Evolutionary conservation across 2,888 invertebrate genomes (phyloP).

Genomic region (Diplazon laetatorius): DNA sequence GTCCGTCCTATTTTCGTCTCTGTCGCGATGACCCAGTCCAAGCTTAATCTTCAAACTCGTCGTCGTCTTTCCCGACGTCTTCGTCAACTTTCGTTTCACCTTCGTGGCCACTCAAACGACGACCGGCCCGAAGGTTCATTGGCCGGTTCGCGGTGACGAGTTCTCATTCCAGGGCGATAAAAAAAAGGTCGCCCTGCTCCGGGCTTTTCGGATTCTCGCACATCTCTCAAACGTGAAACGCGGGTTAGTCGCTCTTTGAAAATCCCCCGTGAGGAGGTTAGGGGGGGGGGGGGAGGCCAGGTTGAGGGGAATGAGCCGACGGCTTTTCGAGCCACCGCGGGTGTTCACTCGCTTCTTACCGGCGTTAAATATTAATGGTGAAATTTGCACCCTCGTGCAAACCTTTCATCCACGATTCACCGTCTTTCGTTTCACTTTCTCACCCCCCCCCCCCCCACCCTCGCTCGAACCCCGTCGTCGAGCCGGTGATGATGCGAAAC

Average conservation of each 20-base stretch:
- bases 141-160: conserved; percentile 61
- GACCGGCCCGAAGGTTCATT: conserved; percentile 67
- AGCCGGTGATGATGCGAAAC: conserved; percentile 43
- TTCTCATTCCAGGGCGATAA: conserved; percentile 70
- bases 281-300: no score
- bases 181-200: conserved; percentile 48
- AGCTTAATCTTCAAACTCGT: conserved; percentile 1
- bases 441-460: conserved; percentile 28
- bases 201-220: conserved; percentile 32
- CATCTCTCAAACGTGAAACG: conserved; percentile 57
- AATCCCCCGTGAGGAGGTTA: conserved; percentile 44
- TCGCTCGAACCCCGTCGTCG: conserved; percentile 53
- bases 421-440: conserved; percentile 29
- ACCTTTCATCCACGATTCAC: conserved; percentile 39
- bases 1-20: conserved; percentile 71
- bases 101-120: conserved; percentile 64
- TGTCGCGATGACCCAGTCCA: neutral
- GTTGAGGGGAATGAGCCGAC: no score
- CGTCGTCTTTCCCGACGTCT: conserved; percentile 24
- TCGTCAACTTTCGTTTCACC: conserved; percentile 24
- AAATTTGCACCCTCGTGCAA: conserved; percentile 70
- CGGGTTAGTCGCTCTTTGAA: conserved; percentile 71
- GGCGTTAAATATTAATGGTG: conserved; percentile 76
- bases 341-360: conserved; percentile 40
- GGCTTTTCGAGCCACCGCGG: conserved; percentile 24